These are phyloP conservation scores for Malacoraja senta DNA, from an alignment of 2,797 vertebrate genomes.

Conservation along the genomic window DNA sequence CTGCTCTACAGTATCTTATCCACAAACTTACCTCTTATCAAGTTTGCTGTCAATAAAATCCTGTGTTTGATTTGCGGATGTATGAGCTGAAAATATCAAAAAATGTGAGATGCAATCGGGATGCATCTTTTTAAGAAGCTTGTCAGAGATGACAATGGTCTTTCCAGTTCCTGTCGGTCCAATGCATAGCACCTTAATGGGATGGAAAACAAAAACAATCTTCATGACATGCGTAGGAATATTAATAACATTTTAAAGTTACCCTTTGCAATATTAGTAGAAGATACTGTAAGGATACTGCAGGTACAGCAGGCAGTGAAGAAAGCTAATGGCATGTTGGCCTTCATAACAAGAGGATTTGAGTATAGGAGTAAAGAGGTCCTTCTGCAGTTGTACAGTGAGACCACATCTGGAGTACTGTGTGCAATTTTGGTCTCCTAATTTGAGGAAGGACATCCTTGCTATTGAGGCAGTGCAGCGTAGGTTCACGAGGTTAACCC, in stretches of 20 bases:
- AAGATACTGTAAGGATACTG: not conserved
- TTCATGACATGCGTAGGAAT: not conserved
- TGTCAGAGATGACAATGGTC: slow-evolving; percentile 75
- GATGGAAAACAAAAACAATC: slow-evolving; percentile 5
- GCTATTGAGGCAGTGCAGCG: no score
- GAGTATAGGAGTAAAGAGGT: no score
- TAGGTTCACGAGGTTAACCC: no score
- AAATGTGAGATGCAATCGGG: slow-evolving; percentile 74
- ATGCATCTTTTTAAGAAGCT: slow-evolving; percentile 78
- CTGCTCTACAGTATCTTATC: not conserved
- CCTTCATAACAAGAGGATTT: no score
- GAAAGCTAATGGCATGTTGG: no score
- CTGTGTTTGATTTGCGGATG: slow-evolving; percentile 86
- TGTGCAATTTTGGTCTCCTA: no score
- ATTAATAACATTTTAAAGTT: not conserved
- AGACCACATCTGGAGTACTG: no score
- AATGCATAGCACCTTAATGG: slow-evolving; percentile 73
- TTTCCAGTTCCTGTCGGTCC: slow-evolving; percentile 86
- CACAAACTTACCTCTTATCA: slow-evolving; percentile 69
- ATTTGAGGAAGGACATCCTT: no score
- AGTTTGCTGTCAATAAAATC: slow-evolving; percentile 87
- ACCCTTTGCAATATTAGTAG: not conserved
- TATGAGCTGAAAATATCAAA: slow-evolving; percentile 80
- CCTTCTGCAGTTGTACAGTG: no score
- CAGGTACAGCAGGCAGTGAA: no score